Evolutionary conservation across 2,888 invertebrate species (phyloP).

Genomic region (Limnephilus rhombicus): DNA sequence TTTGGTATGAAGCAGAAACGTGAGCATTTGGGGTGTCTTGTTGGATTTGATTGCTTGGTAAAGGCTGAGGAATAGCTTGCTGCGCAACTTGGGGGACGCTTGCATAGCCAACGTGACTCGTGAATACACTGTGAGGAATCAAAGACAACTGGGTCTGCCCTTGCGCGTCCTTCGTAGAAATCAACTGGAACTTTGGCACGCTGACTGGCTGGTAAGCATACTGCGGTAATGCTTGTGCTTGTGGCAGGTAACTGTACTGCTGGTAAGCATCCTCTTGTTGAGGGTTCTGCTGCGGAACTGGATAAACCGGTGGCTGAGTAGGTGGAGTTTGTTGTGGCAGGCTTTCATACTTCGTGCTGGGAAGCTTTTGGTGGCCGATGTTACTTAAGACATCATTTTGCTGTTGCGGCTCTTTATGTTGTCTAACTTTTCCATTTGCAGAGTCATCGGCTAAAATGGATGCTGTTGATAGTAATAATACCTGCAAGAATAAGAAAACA

Average conservation of each 20-base stretch:
- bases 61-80: slow-evolving; percentile 28
- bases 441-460: slow-evolving; percentile 72
- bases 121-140: slow-evolving; percentile 71
- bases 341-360: slow-evolving; percentile 71
- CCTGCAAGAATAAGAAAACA: slow-evolving; percentile 68
- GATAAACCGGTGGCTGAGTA: slow-evolving; percentile 61
- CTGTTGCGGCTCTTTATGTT: slow-evolving; percentile 71
- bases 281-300: slow-evolving; percentile 68
- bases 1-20: slow-evolving; percentile 20
- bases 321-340: slow-evolving; percentile 65
- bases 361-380: slow-evolving; percentile 73
- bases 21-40: not conserved
- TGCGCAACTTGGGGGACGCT: slow-evolving; percentile 12
- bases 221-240: slow-evolving; percentile 68
- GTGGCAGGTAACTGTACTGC: slow-evolving; percentile 56
- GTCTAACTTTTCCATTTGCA: slow-evolving; percentile 77
- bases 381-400: slow-evolving; percentile 73
- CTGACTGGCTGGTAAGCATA: slow-evolving; percentile 72
- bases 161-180: slow-evolving; percentile 71
- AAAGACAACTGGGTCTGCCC: slow-evolving; percentile 73
- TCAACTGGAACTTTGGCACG: slow-evolving; percentile 72
- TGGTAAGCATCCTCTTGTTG: slow-evolving; percentile 67
- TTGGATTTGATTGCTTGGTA: slow-evolving; percentile 34
- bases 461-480: slow-evolving; percentile 72
- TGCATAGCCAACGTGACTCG: slow-evolving; percentile 57